Base-by-base conservation (phyloP, 1,140 invertebrate genomes). In the Eciton burchellii region DNA sequence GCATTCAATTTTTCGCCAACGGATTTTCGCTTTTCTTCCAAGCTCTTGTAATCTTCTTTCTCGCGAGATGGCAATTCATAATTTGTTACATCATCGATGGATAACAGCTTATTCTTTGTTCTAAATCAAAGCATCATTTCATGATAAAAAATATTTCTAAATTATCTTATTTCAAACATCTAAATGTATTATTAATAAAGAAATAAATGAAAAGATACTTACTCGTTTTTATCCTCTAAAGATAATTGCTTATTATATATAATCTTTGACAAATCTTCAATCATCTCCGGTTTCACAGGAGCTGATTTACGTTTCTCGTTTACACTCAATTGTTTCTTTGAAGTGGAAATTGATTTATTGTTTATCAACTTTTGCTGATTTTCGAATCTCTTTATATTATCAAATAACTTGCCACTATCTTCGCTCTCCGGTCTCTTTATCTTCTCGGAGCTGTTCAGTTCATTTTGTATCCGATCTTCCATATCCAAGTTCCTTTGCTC, bases 1-100 rank as follows among this genome's bases (percentile, higher is more conserved):
- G 93, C 93, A n/a, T 93, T 94, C 0, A 94, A 60, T 74, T 94
- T 94, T 0, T 94, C 92, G 70, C 94, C 93, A 0, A 94, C 92
- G 0, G 93, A 93, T 79, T 91, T 92, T 8, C 93, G 91, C 45
- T 94, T 94, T 14, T 92, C 89, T 8, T 94, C 91, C 19, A 94
- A 84, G 65, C 88, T 93, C 16, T 91, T 92, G 0, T 79, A 86
- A 59, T 70, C 89, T 4, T 74, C 88, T 49, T 90, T 87, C 8
- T 71, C 29, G 9, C 79, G 63, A 57, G 77, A 56, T 54, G 86
- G 88, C 41, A 73, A 63, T 16, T 88, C 84, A n/a, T 71, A 81
- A 76, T 81, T 85, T 3, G 62, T 81, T 54, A 72, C 21, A 19
- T 89, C 82, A 56, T 89, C 86, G 16, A 83, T 60, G 73, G 73